Conservation (phyloP, 1,140 invertebrate species). For the Meteorus sp. region DNA sequence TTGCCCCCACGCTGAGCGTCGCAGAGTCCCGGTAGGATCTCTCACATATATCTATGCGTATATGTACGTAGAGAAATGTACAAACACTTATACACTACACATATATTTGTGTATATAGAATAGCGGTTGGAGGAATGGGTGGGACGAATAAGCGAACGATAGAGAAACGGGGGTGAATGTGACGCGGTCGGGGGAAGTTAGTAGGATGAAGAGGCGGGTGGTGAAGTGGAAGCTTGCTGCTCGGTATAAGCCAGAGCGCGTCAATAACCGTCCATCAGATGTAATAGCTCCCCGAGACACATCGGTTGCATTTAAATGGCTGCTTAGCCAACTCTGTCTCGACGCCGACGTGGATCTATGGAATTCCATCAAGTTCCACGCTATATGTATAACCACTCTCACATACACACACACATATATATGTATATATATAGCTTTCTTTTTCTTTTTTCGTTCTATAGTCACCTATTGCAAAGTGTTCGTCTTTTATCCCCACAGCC, state of each 20-base stretch:
- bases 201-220: too few species aligned
- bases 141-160: constrained; percentile 23
- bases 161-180: constrained; percentile 21
- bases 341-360: constrained; percentile 60
- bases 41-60: neutral
- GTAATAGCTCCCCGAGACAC: constrained; percentile 61
- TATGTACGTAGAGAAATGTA: neutral
- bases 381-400: too few species aligned
- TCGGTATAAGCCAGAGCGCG: constrained; percentile 55
- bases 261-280: constrained; percentile 62
- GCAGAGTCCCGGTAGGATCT: constrained; percentile 40
- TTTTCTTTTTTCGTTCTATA: constrained; percentile 57
- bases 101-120: constrained; percentile 4
- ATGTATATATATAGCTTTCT: too few species aligned
- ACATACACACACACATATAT: too few species aligned
- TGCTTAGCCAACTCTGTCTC: constrained; percentile 61
- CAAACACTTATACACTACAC: neutral
- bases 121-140: constrained; percentile 8
- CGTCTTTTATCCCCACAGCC: constrained; percentile 22
- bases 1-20: constrained; percentile 39
- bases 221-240: constrained; percentile 37
- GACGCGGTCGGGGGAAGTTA: constrained; percentile 22
- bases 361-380: constrained; percentile 57
- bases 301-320: constrained; percentile 62
- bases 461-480: constrained; percentile 50